A percentile compares a stretch with the other conserved stretches of the same genome.
phyloP scores from a whole-genome alignment of 2,113 vertebrate genomes.

The Globicephala melas region DNA sequence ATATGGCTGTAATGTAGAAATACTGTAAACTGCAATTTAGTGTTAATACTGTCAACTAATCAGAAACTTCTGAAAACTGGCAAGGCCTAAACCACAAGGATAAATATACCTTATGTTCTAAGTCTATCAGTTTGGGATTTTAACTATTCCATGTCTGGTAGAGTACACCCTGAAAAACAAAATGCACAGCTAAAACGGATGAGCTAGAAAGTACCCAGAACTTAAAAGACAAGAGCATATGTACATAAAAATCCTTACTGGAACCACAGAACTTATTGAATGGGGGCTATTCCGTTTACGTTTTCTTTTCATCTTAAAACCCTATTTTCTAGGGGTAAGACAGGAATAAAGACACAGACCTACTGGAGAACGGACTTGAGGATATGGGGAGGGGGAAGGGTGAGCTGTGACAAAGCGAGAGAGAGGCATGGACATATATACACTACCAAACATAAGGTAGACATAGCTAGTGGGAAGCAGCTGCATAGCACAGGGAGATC shows the following conservation, averaged over 20 bases:
- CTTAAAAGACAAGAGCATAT: constrained; percentile 69
- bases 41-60: constrained; percentile 83
- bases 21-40: constrained; percentile 84
- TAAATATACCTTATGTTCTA: constrained; percentile 56
- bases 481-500: too few relatives aligned
- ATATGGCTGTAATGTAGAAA: constrained; percentile 85
- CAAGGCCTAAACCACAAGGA: constrained; percentile 70
- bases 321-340: constrained; percentile 81
- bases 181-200: constrained; percentile 61
- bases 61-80: constrained; percentile 54
- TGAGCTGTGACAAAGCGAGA: too few relatives aligned
- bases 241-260: constrained; percentile 82
- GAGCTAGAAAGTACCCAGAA: constrained; percentile 75
- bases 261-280: constrained; percentile 87
- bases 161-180: constrained; percentile 59
- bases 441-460: too few relatives aligned
- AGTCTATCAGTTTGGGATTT: constrained; percentile 62
- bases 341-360: too few relatives aligned
- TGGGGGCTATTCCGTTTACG: constrained; percentile 88
- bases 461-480: too few relatives aligned
- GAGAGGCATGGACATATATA: too few relatives aligned
- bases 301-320: constrained; percentile 76
- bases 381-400: too few relatives aligned
- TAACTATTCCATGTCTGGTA: constrained; percentile 62
- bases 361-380: too few relatives aligned